A percentile compares a stretch with the other conserved stretches of the same genome.
Evolutionary conservation across 2,797 vertebrate genomes (phyloP).

Genomic region (Sebastes vulpes): DNA sequence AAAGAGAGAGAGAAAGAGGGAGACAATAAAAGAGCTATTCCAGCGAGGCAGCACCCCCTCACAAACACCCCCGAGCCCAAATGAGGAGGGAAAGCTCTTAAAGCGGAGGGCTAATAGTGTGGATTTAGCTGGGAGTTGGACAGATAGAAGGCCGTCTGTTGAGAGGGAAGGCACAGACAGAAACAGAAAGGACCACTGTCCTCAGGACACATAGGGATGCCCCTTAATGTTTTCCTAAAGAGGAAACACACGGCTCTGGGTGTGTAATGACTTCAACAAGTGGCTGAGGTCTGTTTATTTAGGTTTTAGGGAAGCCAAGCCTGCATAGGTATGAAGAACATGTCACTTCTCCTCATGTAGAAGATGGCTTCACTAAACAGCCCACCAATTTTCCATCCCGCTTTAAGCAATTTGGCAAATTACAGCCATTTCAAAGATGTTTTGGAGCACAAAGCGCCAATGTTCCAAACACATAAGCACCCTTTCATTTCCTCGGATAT

Average conservation of each 20-base stretch:
- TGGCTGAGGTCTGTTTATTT: slow-evolving; percentile 71
- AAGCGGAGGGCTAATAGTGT: slow-evolving; percentile 73
- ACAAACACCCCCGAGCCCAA: slow-evolving; percentile 62
- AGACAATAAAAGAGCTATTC: slow-evolving; percentile 83
- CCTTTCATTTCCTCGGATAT: slow-evolving; percentile 64
- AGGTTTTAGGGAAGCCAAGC: slow-evolving; percentile 46
- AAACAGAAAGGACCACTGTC: slow-evolving; percentile 64
- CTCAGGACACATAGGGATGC: slow-evolving; percentile 65
- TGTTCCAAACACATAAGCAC: slow-evolving; percentile 72
- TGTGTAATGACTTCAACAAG: slow-evolving; percentile 68
- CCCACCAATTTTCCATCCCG: slow-evolving; percentile 67
- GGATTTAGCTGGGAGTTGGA: slow-evolving; percentile 66
- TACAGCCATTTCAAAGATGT: slow-evolving; percentile 71
- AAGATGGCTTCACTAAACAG: slow-evolving; percentile 63
- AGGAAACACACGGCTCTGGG: slow-evolving; percentile 57
- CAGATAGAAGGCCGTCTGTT: slow-evolving; percentile 63
- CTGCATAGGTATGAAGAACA: slow-evolving; percentile 59
- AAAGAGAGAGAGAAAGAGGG: slow-evolving; percentile 16
- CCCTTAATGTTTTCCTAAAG: slow-evolving; percentile 66
- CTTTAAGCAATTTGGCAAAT: slow-evolving; percentile 81
- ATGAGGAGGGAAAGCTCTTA: slow-evolving; percentile 76
- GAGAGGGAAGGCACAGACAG: slow-evolving; percentile 42
- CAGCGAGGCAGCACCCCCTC: slow-evolving; percentile 65
- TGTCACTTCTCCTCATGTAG: slow-evolving; percentile 55
- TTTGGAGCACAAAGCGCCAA: slow-evolving; percentile 70